phyloP scores from a whole-genome alignment of 2,888 invertebrate genomes.

The Tenthredo livida region DNA sequence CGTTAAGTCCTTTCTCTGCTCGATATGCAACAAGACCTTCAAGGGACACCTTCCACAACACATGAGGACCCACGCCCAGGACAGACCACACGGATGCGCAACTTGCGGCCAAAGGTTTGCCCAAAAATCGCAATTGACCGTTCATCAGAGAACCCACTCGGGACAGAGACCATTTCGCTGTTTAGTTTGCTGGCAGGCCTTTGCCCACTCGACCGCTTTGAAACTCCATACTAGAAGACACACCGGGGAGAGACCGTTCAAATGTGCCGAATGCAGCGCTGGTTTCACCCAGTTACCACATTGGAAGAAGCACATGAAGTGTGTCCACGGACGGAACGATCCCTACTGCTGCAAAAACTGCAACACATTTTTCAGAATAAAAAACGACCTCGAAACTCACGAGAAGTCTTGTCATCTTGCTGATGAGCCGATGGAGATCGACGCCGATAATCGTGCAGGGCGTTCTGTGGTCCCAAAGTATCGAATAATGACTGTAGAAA shows the following conservation, averaged over 20 bases:
- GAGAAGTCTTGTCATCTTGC: constrained; percentile 73
- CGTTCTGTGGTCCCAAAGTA: constrained; percentile 75
- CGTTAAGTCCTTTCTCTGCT: constrained; percentile 87
- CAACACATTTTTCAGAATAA: constrained; percentile 87
- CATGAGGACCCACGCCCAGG: constrained; percentile 89
- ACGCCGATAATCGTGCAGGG: constrained; percentile 66
- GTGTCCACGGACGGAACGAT: constrained; percentile 89
- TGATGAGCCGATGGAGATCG: constrained; percentile 49
- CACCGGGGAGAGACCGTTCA: constrained; percentile 92
- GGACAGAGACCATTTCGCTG: constrained; percentile 92
- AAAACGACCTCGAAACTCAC: constrained; percentile 86
- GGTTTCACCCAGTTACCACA: constrained; percentile 92
- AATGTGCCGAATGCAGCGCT: constrained; percentile 82
- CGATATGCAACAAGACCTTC: constrained; percentile 89
- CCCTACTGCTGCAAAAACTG: constrained; percentile 89
- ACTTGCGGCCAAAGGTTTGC: constrained; percentile 90
- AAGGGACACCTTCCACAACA: constrained; percentile 92
- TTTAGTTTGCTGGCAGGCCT: constrained; percentile 88
- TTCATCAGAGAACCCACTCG: constrained; percentile 91
- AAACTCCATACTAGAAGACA: constrained; percentile 91
- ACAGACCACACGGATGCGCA: constrained; percentile 88
- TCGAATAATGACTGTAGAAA: constrained; percentile 84
- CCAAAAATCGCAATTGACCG: constrained; percentile 91
- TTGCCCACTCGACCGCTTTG: constrained; percentile 91
- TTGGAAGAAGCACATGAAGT: constrained; percentile 92